Evolutionary conservation across 2,797 vertebrate species (phyloP).

Genomic region (Spinus olivaceus): DNA sequence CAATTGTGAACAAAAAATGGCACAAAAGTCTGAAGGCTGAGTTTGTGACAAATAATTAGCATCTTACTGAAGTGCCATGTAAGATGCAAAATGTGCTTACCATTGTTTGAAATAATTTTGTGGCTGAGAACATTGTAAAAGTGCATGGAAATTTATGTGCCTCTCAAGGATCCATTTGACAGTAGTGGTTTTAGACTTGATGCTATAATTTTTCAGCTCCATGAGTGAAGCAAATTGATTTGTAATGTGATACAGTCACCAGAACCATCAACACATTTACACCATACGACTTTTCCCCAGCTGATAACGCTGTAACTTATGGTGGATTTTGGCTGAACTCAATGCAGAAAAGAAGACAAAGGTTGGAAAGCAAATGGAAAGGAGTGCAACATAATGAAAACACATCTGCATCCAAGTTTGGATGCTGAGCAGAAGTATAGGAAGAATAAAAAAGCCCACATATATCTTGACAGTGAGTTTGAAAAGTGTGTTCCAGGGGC

Average conservation of each 20-base stretch:
- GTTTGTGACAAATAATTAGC: neutral
- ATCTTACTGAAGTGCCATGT: neutral
- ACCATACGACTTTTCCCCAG: neutral
- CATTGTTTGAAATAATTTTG: neutral
- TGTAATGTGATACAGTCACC: neutral
- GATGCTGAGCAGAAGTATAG: neutral
- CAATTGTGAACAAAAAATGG: neutral
- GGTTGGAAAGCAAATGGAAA: neutral
- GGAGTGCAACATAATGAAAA: neutral
- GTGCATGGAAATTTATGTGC: neutral
- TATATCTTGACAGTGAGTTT: neutral
- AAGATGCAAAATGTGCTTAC: neutral
- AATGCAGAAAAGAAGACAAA: neutral
- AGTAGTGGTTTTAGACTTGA: neutral
- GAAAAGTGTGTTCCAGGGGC: neutral
- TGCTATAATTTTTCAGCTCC: neutral
- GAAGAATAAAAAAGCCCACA: neutral
- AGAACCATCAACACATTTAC: neutral
- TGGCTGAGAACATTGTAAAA: neutral
- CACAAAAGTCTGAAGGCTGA: neutral
- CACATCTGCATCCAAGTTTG: neutral
- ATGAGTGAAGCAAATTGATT: neutral
- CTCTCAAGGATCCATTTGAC: neutral
- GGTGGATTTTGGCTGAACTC: constrained; percentile 48
- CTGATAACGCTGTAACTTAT: neutral